Evolutionary conservation across 2,113 vertebrate genomes (phyloP), one percentile per base, ranked within the genome.

Genomic region (Pteropus alecto): DNA sequence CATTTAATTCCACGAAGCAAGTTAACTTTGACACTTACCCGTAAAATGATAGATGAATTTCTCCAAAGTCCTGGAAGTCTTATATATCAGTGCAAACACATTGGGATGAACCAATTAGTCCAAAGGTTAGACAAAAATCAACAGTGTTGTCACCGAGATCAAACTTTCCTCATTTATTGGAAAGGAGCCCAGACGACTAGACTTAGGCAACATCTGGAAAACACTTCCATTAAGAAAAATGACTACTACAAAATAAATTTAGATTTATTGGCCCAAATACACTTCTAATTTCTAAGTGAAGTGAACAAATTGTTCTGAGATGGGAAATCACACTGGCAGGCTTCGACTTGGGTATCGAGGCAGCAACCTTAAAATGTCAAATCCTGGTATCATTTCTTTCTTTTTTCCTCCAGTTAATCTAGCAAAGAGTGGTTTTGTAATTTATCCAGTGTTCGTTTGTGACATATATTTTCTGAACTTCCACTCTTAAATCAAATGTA

Each of bases 151-250:
- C 98, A 95, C 96, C 97, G 98, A 99, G 98, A 98, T 98, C 98
- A 98, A 98, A 98, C 96, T 99, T 99, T 99, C 98, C 99, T 98
- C 98, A 98, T 92, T 95, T 96, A 35, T 82, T 99, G 98, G 99
- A 98, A 97, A 77, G 71, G 73, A 70, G 97, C 98, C 98, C 97
- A 79, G 98, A 97, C 83, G 97, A 98, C 98, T 97, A 98, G 98
- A 97, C 98, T 98, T 98, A 82, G 87, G 96, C 97, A 99, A 98
- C 98, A 99, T 98, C 98, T 99, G 99, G 98, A 98, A 99, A 99
- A 99, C 97, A 99, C 98, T 98, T 97, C 97, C 98, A 98, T 98
- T 98, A 99, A 98, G 98, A 98, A 98, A 99, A 98, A 98, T 74
- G 87, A 98, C 98, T 98, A 97, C 98, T 97, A 98, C 98, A 98